Evolutionary conservation across 2,888 invertebrate genomes (phyloP).

Genomic region (Gymnoscelis rufifasciata): DNA sequence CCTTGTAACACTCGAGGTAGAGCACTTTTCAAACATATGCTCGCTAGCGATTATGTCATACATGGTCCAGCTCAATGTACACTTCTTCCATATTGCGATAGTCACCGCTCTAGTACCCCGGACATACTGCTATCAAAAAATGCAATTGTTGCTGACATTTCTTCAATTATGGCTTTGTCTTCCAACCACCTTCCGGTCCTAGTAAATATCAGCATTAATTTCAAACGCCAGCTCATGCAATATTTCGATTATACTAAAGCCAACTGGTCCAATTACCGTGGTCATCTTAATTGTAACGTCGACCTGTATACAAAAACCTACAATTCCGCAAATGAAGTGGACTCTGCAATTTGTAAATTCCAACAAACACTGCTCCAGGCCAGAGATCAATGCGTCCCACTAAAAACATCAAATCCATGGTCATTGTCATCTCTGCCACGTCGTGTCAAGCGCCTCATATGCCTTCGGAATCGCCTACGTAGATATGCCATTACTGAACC

Average conservation of each 20-base stretch:
- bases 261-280: neutral
- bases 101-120: neutral
- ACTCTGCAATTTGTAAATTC: neutral
- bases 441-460: neutral
- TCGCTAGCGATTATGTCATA: neutral
- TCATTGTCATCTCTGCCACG: neutral
- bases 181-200: neutral
- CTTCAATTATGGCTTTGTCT: neutral
- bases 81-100: neutral
- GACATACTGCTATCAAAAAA: neutral
- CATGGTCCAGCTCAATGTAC: neutral
- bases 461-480: neutral
- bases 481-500: neutral
- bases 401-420: neutral
- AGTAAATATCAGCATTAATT: neutral
- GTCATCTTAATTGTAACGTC: neutral
- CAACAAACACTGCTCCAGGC: neutral
- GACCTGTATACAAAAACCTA: neutral
- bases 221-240: neutral
- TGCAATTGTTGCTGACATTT: neutral
- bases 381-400: neutral
- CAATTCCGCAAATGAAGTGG: neutral
- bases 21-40: neutral
- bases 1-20: neutral
- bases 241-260: neutral